Evolutionary conservation across 2,888 invertebrate species (phyloP).

Genomic region (Malthinus flaveolus): DNA sequence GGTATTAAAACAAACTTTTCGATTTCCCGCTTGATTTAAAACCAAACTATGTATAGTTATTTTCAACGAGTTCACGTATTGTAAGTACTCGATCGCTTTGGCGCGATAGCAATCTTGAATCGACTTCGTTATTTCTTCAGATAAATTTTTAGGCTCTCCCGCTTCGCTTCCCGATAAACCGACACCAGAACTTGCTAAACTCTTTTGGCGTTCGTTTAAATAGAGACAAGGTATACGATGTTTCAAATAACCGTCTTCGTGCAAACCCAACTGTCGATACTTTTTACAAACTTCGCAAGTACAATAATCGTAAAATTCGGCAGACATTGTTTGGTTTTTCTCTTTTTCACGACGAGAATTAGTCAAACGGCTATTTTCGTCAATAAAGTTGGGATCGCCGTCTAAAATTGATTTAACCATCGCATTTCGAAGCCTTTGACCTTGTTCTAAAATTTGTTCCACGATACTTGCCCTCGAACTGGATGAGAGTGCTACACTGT

Average conservation of each 20-base stretch:
- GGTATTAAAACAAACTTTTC: conserved; percentile 43
- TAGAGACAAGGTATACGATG: background rate
- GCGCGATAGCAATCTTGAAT: conserved; percentile 31
- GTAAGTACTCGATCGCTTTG: conserved; percentile 31
- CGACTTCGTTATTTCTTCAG: conserved; percentile 29
- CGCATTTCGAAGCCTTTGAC: conserved; percentile 49
- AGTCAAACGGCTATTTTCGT: conserved; percentile 33
- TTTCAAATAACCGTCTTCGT: background rate
- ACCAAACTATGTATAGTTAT: conserved; percentile 53
- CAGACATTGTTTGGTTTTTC: conserved; percentile 6
- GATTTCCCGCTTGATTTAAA: conserved; percentile 54
- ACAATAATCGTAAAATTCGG: conserved; percentile 32
- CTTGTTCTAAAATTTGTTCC: conserved; percentile 45
- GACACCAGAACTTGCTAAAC: background rate
- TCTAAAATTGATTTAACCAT: conserved; percentile 53
- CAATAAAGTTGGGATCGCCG: conserved; percentile 48
- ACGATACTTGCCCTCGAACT: conserved; percentile 31
- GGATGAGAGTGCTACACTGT: background rate
- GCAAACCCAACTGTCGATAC: conserved; percentile 35
- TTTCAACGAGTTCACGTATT: conserved; percentile 54
- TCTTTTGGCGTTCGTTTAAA: background rate
- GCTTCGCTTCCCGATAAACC: background rate
- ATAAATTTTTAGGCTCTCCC: background rate
- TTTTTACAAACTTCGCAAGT: conserved; percentile 47
- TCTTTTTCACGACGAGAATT: conserved; percentile 2